Base-by-base conservation (phyloP, 2,113 vertebrate species). In the Puma concolor region DNA sequence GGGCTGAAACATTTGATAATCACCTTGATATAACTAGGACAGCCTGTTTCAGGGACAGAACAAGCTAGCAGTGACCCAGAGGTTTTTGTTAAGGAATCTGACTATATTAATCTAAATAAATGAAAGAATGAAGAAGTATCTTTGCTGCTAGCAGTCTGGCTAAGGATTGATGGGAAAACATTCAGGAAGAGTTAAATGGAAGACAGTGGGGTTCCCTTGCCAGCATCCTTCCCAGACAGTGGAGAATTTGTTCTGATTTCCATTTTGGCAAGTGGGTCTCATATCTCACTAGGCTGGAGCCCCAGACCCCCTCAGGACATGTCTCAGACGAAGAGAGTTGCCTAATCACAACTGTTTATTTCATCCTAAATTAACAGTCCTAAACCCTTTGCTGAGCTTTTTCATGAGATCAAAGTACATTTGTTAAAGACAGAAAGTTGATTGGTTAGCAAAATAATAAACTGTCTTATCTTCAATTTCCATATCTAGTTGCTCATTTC, bases 401-500 rank as follows among this genome's bases (percentile, higher is more conserved):
- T 88, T 85, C 48, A 23, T 38, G 52, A 93, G 66, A 94, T 93
- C 85, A 86, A 72, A 95, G 83, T 74, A 21, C 9, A 33, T 92
- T 88, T 82, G 66, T 72, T 66, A 66, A 79, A 14, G 41, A 54
- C 54, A 77, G 36, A 17, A 80, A 93, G 36, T 38, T 66, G 77
- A 95, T 50, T 36, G 66, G 85, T 93, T 19, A 85, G 29, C n/a
- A 95, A 88, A 88, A 83, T 41, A 81, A 80, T 52, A 82, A 81
- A 84, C 25, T 11, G 2, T 48, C 31, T 82, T 81, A 36, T 29
- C 69, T 57, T 63, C 31, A 13, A 86, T 54, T 91, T 52, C 25
- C 92, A 79, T 21, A 88, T 21, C 83, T 64, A 17, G 29, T 60
- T 84, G 33, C 48, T 66, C 23, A 52, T 52, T 96, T 67, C 48